These are phyloP conservation scores for Styela clava DNA, from an alignment of 23 tunicate species.

Conservation along the genomic window DNA sequence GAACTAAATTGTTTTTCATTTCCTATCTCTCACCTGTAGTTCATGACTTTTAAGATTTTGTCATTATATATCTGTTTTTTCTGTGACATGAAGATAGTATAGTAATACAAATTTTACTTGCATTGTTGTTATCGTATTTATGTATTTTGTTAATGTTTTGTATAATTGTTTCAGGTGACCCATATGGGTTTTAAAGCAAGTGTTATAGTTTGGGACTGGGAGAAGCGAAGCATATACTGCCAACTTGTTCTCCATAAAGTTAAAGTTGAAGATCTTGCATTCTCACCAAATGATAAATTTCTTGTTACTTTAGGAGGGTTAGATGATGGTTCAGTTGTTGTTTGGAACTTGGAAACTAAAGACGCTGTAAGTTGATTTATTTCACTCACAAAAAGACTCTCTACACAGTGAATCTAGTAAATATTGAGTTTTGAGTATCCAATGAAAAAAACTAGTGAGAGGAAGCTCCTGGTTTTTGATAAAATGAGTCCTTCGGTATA, in stretches of 20 bases:
- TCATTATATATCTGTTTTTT: no score
- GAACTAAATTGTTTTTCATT: no score
- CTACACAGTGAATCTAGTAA: not conserved
- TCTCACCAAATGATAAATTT: slow-evolving; percentile 80
- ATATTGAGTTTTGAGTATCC: not conserved
- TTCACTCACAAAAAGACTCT: not conserved
- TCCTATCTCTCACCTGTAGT: no score
- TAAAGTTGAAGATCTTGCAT: slow-evolving; percentile 86
- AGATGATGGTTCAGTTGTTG: slow-evolving; percentile 95
- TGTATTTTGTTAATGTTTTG: no score
- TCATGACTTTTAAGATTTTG: no score
- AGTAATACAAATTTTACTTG: slow-evolving; percentile 1
- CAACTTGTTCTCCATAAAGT: slow-evolving; percentile 86
- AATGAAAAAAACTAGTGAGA: not conserved
- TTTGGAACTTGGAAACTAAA: slow-evolving; percentile 79
- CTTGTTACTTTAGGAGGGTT: slow-evolving; percentile 93
- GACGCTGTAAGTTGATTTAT: slow-evolving; percentile 49
- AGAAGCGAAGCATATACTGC: slow-evolving; percentile 40
- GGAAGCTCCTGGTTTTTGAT: no score
- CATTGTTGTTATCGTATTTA: not conserved
- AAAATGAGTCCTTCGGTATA: no score
- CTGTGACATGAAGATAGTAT: not conserved
- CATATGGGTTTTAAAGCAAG: slow-evolving; percentile 97
- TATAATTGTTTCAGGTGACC: slow-evolving; percentile 92
- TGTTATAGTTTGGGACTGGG: slow-evolving; percentile 79